phyloP scores from a whole-genome alignment of 1,140 invertebrate species.

The Leptinotarsa defecta region DNA sequence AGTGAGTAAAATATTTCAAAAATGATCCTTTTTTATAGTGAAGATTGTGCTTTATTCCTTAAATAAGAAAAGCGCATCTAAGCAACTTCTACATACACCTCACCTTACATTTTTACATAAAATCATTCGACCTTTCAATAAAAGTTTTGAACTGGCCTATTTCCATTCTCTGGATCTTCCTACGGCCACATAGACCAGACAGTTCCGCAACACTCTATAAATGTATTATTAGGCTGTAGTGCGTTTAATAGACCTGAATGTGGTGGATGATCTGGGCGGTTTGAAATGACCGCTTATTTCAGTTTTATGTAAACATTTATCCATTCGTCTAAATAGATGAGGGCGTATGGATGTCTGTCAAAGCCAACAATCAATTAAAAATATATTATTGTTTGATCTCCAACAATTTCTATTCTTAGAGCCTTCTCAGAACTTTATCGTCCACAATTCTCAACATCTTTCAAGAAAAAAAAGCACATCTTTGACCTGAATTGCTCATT shows the following conservation, averaged over 20 bases:
- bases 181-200: background rate
- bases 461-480: no score
- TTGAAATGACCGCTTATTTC: conserved; percentile 38
- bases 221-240: conserved; percentile 45
- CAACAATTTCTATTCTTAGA: background rate
- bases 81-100: no score
- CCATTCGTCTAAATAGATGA: conserved; percentile 2
- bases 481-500: no score
- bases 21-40: no score
- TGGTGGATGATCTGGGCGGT: conserved; percentile 40
- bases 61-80: no score
- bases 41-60: no score
- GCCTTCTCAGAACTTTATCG: background rate
- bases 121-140: no score
- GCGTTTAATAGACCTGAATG: conserved; percentile 43
- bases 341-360: conserved; percentile 2
- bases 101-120: no score
- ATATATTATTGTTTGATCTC: conserved; percentile 9
- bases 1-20: no score
- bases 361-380: conserved; percentile 6
- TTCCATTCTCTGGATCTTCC: background rate
- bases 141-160: background rate
- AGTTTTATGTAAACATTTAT: conserved; percentile 27
- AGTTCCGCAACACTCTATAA: conserved; percentile 25
- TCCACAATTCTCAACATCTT: no score